Evolutionary conservation across 2,888 invertebrate genomes (phyloP).

Genomic region (Diaphora mendica): DNA sequence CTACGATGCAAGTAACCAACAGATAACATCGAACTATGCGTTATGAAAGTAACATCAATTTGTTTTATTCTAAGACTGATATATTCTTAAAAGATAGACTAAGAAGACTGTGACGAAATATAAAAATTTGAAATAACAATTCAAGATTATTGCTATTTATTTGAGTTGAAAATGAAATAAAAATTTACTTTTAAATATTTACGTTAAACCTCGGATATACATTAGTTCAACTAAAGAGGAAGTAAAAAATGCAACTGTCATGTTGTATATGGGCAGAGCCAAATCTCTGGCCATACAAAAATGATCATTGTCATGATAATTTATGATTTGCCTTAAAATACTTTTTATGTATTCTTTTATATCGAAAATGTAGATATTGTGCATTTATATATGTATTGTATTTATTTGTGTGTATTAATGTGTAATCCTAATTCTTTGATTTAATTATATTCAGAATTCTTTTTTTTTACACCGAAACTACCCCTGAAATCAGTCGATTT

Average conservation of each 20-base stretch:
- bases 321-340: too few relatives aligned
- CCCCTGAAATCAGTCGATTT: too few relatives aligned
- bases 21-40: slow-evolving; percentile 6
- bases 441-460: too few relatives aligned
- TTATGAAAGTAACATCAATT: slow-evolving; percentile 8
- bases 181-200: background rate
- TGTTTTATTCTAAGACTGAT: background rate
- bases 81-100: background rate
- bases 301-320: too few relatives aligned
- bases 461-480: too few relatives aligned
- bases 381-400: too few relatives aligned
- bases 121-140: background rate
- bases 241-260: background rate
- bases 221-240: background rate
- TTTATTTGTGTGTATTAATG: too few relatives aligned
- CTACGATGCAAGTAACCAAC: slow-evolving; percentile 16
- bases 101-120: background rate
- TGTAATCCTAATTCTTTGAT: too few relatives aligned
- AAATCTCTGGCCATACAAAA: too few relatives aligned
- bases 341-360: too few relatives aligned
- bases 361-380: too few relatives aligned
- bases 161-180: background rate
- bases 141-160: background rate
- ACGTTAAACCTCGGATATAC: background rate
- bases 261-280: background rate